phyloP scores from a whole-genome alignment of 1,140 invertebrate genomes.

The Oscheius sp. region DNA sequence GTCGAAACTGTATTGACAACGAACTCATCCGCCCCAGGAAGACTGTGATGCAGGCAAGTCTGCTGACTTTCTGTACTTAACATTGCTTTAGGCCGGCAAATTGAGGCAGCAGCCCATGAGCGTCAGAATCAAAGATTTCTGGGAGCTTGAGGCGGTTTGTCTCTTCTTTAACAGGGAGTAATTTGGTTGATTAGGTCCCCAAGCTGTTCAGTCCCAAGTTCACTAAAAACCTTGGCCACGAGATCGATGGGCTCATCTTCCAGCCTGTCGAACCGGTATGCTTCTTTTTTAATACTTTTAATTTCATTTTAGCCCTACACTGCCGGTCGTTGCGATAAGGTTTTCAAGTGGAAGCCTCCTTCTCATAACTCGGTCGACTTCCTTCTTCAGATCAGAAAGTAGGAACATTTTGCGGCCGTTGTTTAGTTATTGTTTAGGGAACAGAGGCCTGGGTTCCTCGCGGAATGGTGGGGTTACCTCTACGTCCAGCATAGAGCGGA shows the following conservation, averaged over 20 bases:
- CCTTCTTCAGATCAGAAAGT: conserved; percentile 74
- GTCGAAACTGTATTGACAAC: background rate
- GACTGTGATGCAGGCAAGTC: background rate
- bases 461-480: conserved; percentile 47
- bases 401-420: background rate
- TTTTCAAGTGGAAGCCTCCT: conserved; percentile 96
- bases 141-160: conserved; percentile 70
- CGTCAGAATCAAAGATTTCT: conserved; percentile 65
- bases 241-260: conserved; percentile 96
- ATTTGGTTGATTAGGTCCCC: too few relatives aligned
- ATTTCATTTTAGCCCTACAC: conserved; percentile 74
- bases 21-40: conserved; percentile 3
- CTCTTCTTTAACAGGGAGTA: too few relatives aligned
- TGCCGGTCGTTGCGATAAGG: conserved; percentile 76
- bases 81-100: background rate
- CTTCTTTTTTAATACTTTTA: background rate
- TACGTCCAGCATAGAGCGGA: conserved; percentile 46
- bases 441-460: conserved; percentile 69
- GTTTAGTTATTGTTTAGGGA: background rate
- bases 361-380: conserved; percentile 94
- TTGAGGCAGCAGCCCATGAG: conserved; percentile 70
- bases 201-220: conserved; percentile 82
- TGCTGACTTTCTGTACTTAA: too few relatives aligned
- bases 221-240: conserved; percentile 77
- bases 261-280: conserved; percentile 77